Evolutionary conservation across 2,113 vertebrate species (phyloP).

Genomic region (Etheostoma cragini): DNA sequence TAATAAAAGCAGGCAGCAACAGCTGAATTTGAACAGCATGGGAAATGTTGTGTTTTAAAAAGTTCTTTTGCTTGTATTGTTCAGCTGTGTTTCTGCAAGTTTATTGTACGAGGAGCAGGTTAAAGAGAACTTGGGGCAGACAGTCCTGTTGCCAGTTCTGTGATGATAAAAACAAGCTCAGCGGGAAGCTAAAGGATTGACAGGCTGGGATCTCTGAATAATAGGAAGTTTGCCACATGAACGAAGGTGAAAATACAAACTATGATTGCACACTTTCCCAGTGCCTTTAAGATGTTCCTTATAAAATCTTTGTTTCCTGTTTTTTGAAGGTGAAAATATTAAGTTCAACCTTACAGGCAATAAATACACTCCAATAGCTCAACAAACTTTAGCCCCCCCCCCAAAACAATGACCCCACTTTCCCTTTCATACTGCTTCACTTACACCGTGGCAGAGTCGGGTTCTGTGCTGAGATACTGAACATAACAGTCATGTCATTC

Average conservation of each 20-base stretch:
- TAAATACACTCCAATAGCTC: background rate
- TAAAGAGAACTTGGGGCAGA: constrained; percentile 25
- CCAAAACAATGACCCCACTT: background rate
- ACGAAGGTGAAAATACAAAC: background rate
- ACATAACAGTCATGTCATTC: constrained; percentile 52
- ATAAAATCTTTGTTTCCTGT: background rate
- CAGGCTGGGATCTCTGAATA: constrained; percentile 8
- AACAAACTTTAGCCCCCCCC: background rate
- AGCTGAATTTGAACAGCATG: background rate
- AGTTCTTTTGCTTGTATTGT: background rate
- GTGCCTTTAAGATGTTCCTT: background rate
- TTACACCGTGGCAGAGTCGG: constrained; percentile 2
- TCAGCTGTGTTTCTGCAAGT: constrained; percentile 1
- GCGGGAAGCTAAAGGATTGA: constrained; percentile 46
- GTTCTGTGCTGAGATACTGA: constrained; percentile 10
- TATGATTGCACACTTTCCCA: background rate
- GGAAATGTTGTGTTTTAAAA: background rate
- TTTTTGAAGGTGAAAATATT: background rate
- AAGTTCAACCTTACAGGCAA: background rate
- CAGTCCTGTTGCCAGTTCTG: constrained; percentile 22
- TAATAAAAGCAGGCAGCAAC: background rate
- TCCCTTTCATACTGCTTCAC: constrained; percentile 1
- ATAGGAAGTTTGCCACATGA: constrained; percentile 21
- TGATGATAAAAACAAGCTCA: constrained; percentile 71
- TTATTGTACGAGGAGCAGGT: constrained; percentile 4